These are phyloP conservation scores for Cenopis cana DNA, from an alignment of 2,888 invertebrate species.

Conservation along the genomic window DNA sequence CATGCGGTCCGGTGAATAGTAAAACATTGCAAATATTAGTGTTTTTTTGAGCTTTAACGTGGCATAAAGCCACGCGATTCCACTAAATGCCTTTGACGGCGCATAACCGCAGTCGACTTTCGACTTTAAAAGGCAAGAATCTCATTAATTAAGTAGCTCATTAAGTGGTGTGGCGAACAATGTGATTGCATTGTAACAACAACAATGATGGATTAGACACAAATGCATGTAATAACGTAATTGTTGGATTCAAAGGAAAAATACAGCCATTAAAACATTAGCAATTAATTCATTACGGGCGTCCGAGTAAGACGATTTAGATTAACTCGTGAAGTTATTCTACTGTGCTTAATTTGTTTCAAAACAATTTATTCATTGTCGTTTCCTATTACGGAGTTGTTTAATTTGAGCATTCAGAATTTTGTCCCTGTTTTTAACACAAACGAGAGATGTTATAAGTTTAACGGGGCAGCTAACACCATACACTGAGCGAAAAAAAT, in stretches of 20 bases:
- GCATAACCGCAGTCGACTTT: background rate
- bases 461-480: no score
- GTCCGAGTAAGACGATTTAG: background rate
- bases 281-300: slow-evolving; percentile 15
- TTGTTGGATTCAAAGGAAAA: slow-evolving; percentile 15
- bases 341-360: slow-evolving; percentile 17
- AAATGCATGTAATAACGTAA: slow-evolving; percentile 18
- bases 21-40: no score
- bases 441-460: no score
- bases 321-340: slow-evolving; percentile 7
- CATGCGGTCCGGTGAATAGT: no score
- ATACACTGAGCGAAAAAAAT: no score
- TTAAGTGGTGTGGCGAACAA: slow-evolving; percentile 7
- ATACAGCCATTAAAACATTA: slow-evolving; percentile 13
- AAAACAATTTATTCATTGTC: slow-evolving; percentile 11
- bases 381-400: slow-evolving; percentile 1
- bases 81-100: no score
- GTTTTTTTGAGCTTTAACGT: no score
- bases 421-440: background rate
- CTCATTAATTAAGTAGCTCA: slow-evolving; percentile 17
- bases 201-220: no score
- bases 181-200: slow-evolving; percentile 9
- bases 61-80: no score
- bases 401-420: background rate
- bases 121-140: background rate